These are phyloP conservation scores for Anas bernieri DNA, from an alignment of 2,797 vertebrate genomes.

Conservation along the genomic window DNA sequence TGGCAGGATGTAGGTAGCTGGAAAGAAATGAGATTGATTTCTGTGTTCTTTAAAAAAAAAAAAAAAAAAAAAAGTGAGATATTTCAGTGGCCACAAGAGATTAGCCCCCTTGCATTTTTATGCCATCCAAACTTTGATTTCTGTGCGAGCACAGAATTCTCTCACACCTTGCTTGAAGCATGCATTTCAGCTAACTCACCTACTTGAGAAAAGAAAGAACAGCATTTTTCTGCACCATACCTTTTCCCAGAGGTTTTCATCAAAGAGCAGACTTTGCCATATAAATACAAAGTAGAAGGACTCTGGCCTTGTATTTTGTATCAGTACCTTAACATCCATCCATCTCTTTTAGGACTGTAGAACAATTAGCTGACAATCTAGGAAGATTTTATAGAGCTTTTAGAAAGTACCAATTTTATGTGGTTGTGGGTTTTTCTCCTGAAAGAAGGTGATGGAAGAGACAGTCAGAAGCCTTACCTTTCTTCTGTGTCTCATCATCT, in stretches of 20 bases:
- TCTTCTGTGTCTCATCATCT: not conserved
- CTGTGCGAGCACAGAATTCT: not conserved
- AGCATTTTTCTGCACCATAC: fast-evolving
- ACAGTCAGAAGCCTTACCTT: not conserved
- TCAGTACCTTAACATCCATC: not conserved
- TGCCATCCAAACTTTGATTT: not conserved
- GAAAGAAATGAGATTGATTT: not conserved
- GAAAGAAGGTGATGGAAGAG: not conserved
- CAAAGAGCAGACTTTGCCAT: not conserved
- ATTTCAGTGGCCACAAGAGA: not conserved
- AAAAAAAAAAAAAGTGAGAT: not conserved
- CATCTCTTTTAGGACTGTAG: not conserved
- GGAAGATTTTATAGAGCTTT: not conserved
- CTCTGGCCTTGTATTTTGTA: not conserved
- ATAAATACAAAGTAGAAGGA: not conserved
- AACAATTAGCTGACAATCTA: not conserved
- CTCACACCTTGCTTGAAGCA: not conserved
- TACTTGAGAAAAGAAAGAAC: not conserved
- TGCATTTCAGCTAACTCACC: not conserved
- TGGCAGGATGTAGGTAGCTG: not conserved
- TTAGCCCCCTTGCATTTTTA: not conserved
- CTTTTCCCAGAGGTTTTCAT: not conserved
- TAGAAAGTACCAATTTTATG: not conserved
- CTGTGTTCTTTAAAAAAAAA: not conserved
- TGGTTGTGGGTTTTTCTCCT: not conserved